Conservation (phyloP, 1,140 invertebrate genomes). For the Drosophila virilis region DNA sequence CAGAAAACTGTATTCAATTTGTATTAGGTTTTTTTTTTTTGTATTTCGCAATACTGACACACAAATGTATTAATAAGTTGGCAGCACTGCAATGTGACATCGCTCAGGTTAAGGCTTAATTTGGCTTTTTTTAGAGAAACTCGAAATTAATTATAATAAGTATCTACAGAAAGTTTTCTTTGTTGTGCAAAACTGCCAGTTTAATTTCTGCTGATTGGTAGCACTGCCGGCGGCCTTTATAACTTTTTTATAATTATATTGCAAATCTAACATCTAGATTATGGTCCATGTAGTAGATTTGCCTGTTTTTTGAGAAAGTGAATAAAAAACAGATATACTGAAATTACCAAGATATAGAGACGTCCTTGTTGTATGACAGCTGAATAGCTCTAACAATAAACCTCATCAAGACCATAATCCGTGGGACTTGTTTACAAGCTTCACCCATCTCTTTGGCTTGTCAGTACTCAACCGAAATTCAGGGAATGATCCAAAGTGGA, state of each 20-base stretch:
- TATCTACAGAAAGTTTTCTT: too few species aligned
- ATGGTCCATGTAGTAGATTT: too few species aligned
- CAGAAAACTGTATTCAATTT: conserved; percentile 48
- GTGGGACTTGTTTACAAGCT: neutral
- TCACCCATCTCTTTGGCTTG: conserved; percentile 5
- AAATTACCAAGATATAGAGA: neutral
- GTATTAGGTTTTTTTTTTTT: conserved; percentile 35
- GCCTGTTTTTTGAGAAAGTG: too few species aligned
- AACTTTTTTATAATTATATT: too few species aligned
- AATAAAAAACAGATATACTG: neutral
- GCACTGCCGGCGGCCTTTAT: too few species aligned
- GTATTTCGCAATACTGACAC: conserved; percentile 27
- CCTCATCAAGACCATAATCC: conserved; percentile 3
- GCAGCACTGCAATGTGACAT: neutral
- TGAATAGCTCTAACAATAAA: conserved; percentile 13
- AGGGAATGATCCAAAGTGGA: conserved; percentile 40
- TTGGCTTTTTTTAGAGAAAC: too few species aligned
- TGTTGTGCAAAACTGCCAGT: too few species aligned
- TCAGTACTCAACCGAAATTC: conserved; percentile 41
- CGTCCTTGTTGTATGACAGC: neutral
- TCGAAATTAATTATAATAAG: too few species aligned
- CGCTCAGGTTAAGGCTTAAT: too few species aligned
- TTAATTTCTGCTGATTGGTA: too few species aligned
- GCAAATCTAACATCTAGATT: too few species aligned
- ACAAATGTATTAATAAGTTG: conserved; percentile 15